Evolutionary conservation across 2,888 invertebrate species (phyloP).

Genomic region (Malthinus flaveolus): DNA sequence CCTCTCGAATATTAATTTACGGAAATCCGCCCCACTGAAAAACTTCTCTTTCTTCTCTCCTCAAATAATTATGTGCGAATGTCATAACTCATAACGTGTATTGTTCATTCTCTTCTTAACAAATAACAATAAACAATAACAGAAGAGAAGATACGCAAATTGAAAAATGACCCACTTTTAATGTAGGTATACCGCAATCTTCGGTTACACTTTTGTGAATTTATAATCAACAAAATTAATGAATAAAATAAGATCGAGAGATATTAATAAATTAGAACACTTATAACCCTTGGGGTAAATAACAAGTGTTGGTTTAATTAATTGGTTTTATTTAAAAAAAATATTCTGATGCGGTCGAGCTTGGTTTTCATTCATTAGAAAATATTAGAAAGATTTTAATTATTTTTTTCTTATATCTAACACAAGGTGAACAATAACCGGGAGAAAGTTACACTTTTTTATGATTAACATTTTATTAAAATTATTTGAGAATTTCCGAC

Average conservation of each 20-base stretch:
- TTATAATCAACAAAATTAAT: too few species aligned
- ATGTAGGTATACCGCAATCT: background rate
- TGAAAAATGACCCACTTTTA: background rate
- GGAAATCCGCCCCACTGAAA: constrained; percentile 34
- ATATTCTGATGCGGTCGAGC: too few species aligned
- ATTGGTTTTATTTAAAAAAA: background rate
- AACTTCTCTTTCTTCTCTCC: constrained; percentile 16
- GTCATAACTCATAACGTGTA: background rate
- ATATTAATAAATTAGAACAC: too few species aligned
- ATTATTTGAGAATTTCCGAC: too few species aligned
- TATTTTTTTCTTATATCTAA: background rate
- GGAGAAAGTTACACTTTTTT: background rate
- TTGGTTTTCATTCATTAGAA: too few species aligned
- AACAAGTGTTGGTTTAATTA: background rate
- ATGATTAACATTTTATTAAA: background rate
- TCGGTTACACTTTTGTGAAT: background rate
- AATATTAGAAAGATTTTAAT: too few species aligned
- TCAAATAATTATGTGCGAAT: constrained; percentile 18
- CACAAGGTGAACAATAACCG: too few species aligned
- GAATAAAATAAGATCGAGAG: too few species aligned
- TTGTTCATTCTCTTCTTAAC: constrained; percentile 22
- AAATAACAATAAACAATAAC: constrained; percentile 25
- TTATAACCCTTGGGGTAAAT: background rate
- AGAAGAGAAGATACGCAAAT: background rate
- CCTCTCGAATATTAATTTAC: constrained; percentile 22